Evolutionary conservation across 2,888 invertebrate species (phyloP), one percentile per base, ranked within the genome.

Genomic region (Mylabris sibirica): DNA sequence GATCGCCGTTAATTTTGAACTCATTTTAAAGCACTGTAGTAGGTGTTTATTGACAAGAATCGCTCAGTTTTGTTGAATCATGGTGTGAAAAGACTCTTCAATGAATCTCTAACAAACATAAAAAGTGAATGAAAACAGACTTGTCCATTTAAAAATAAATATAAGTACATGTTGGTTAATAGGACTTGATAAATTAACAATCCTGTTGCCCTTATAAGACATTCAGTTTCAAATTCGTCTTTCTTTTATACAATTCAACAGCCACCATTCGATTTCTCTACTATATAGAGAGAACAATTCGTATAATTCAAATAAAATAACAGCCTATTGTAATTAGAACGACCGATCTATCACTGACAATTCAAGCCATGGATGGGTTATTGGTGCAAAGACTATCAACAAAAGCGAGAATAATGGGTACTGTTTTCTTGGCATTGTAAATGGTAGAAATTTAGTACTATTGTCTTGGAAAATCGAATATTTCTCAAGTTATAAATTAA

Each of bases 161-260:
- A 38, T 6, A 38, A 38, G 5, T 5, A 30, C 30, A 2, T 30
- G 30, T 30, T 8, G 30, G 30, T 79, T 78, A 78, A 74, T 75
- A 72, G 75, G 77, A 76, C 74, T 72, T 74, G 76, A 79, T 75
- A 74, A 66, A 79, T 79, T 78, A 78, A 78, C 78, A 76, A 78
- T 76, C 73, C 73, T 76, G 75, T 76, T 76, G 30, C 30, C n/a
- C n/a, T 30, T 30, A 6, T 30, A 30, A 30, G 30, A 68, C 60
- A 59, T 61, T 24, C 68, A 68, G 65, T 68, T 68, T 71, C 17
- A 71, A 66, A 71, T 68, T 68, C 64, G 34, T 17, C 20, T 44
- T n/a, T 57, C 53, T 41, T 53, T 61, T 20, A 59, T 26, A 57
- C 2, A 57, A 2, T n/a, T n/a, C n/a, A n/a, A n/a, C n/a, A n/a